A percentile compares a stretch with the other conserved stretches of the same genome.
Evolutionary conservation across 2,888 invertebrate species (phyloP).

Genomic region (Eristalinus sepulchralis): DNA sequence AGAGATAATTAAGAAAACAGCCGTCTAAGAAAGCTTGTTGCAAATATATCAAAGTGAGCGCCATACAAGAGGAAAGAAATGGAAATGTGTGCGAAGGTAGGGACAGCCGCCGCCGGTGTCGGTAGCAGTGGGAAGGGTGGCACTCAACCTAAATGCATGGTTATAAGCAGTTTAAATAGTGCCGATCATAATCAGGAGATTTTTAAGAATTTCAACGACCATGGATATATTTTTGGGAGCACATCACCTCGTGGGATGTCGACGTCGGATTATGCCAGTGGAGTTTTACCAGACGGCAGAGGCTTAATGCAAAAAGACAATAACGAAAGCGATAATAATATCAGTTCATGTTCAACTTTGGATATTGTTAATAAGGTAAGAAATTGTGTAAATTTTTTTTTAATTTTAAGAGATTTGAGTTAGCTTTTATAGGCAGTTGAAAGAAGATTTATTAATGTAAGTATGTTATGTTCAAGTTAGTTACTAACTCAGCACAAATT

Average conservation of each 20-base stretch:
- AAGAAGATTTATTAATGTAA: no score
- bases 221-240: conserved; percentile 78
- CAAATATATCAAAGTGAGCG: background rate
- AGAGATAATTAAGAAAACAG: background rate
- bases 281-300: conserved; percentile 31
- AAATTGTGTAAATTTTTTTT: background rate
- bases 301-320: conserved; percentile 76
- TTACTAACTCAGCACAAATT: no score
- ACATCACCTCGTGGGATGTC: conserved; percentile 76
- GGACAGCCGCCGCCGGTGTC: conserved; percentile 38
- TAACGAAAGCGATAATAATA: conserved; percentile 80
- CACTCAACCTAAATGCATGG: conserved; percentile 60
- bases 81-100: conserved; percentile 65
- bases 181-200: conserved; percentile 69
- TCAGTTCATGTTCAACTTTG: conserved; percentile 80
- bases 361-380: conserved; percentile 80
- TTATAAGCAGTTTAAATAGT: conserved; percentile 48
- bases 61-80: conserved; percentile 9
- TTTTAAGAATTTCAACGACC: conserved; percentile 72
- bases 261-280: conserved; percentile 50
- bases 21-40: background rate
- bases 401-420: no score
- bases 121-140: conserved; percentile 49
- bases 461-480: no score
- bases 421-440: no score